Conservation (phyloP, 2,797 vertebrate genomes). For the Chelidonichthys spinosus region DNA sequence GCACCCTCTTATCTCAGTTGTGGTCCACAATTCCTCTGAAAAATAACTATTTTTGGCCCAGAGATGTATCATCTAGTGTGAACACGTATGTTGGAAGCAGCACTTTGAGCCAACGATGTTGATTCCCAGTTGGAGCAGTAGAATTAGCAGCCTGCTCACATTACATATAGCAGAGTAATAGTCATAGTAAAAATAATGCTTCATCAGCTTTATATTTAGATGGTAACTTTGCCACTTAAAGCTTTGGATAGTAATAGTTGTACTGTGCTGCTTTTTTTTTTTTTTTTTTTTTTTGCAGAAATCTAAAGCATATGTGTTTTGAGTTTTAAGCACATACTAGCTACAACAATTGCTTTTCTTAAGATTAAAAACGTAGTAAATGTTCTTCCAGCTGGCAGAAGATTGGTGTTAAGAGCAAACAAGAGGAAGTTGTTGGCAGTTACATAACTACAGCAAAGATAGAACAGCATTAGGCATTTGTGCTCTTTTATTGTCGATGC, state of each 20-base stretch:
- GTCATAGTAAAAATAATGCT: not conserved
- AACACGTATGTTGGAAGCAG: not conserved
- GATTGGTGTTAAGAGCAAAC: not conserved
- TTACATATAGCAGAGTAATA: not conserved
- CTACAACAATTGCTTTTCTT: not conserved
- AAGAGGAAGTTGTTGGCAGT: not conserved
- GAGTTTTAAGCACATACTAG: not conserved
- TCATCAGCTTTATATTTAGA: not conserved
- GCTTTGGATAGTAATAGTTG: not conserved
- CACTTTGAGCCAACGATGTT: not conserved
- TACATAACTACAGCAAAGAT: conserved; percentile 2
- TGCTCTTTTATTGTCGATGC: not conserved
- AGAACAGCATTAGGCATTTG: not conserved
- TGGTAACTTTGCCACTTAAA: not conserved
- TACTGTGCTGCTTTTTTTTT: no score
- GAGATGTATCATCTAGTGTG: not conserved
- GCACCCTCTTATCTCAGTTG: not conserved
- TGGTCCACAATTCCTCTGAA: not conserved
- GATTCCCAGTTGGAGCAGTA: not conserved
- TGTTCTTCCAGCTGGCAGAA: conserved; percentile 6
- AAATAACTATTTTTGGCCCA: not conserved
- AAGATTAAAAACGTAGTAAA: not conserved
- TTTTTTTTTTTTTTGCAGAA: not conserved
- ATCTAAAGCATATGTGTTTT: not conserved
- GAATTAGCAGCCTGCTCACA: not conserved